Conservation (phyloP, 2,113 vertebrate species). For the Bubo bubo region DNA sequence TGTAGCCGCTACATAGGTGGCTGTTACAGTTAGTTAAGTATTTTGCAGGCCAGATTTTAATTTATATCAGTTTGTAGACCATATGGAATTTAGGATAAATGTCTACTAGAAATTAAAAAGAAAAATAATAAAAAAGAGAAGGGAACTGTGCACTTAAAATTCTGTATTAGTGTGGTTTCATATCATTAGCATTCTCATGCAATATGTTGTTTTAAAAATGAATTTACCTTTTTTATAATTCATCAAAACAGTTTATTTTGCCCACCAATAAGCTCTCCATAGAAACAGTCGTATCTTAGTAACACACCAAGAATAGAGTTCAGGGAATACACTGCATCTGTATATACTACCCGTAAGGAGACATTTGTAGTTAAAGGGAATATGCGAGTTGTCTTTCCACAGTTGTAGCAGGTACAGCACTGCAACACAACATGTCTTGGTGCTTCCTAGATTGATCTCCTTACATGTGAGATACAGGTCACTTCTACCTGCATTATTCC, state of each 20-base stretch:
- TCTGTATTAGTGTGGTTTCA: background rate
- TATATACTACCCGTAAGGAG: background rate
- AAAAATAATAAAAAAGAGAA: background rate
- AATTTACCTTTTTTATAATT: slow-evolving; percentile 23
- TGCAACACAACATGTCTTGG: fast-evolving
- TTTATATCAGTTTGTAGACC: background rate
- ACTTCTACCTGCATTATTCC: background rate
- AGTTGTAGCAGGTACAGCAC: background rate
- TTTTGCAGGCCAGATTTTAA: background rate
- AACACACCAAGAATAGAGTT: slow-evolving; percentile 52
- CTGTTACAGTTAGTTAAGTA: background rate
- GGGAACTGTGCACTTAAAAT: background rate
- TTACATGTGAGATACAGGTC: fast-evolving
- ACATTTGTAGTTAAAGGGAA: background rate
- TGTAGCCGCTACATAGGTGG: background rate
- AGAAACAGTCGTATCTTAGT: slow-evolving; percentile 71
- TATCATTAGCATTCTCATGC: background rate
- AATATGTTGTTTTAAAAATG: slow-evolving; percentile 27
- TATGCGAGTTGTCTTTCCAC: background rate
- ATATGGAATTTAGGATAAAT: background rate
- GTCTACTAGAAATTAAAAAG: background rate
- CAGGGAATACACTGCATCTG: background rate
- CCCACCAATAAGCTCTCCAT: slow-evolving; percentile 50
- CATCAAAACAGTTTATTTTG: slow-evolving; percentile 38
- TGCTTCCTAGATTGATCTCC: background rate